Conservation (phyloP, 2,888 invertebrate species). For the Drosophila robusta region DNA sequence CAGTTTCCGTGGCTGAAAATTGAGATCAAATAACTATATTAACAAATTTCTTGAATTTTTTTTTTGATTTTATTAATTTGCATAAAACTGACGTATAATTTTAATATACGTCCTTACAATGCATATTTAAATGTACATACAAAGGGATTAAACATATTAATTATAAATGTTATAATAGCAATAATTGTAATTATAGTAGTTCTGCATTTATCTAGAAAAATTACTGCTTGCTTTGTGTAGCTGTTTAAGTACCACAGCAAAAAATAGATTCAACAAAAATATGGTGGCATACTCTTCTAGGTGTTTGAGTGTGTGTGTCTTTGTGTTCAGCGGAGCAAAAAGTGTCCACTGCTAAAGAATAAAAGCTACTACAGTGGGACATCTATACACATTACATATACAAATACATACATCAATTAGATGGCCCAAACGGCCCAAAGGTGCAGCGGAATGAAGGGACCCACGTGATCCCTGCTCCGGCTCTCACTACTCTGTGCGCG, state of each 20-base stretch:
- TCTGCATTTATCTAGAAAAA: constrained; percentile 60
- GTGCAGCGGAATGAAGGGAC: constrained; percentile 45
- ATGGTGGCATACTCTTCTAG: constrained; percentile 53
- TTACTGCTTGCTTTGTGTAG: constrained; percentile 62
- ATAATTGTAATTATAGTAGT: constrained; percentile 67
- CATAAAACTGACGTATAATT: constrained; percentile 68
- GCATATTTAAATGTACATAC: constrained; percentile 71
- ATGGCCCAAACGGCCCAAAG: constrained; percentile 39
- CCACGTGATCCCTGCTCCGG: constrained; percentile 6
- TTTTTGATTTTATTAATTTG: constrained; percentile 65
- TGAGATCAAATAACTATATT: not conserved
- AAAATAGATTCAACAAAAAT: constrained; percentile 60
- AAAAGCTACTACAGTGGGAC: constrained; percentile 49
- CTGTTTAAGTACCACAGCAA: constrained; percentile 74
- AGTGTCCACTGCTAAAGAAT: constrained; percentile 31
- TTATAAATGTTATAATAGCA: constrained; percentile 71
- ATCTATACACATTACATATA: constrained; percentile 71
- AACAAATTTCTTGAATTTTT: not conserved
- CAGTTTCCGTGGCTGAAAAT: too few relatives aligned
- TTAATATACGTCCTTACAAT: constrained; percentile 58
- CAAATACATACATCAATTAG: constrained; percentile 55
- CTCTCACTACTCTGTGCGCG: constrained; percentile 44
- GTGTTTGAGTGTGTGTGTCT: constrained; percentile 29
- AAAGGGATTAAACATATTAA: constrained; percentile 74
- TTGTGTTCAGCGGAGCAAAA: constrained; percentile 35